Percentiles rank a stretch among this genome's conserved stretches.
phyloP scores from a whole-genome alignment of 2,888 invertebrate species.

The Conus canariensis region DNA sequence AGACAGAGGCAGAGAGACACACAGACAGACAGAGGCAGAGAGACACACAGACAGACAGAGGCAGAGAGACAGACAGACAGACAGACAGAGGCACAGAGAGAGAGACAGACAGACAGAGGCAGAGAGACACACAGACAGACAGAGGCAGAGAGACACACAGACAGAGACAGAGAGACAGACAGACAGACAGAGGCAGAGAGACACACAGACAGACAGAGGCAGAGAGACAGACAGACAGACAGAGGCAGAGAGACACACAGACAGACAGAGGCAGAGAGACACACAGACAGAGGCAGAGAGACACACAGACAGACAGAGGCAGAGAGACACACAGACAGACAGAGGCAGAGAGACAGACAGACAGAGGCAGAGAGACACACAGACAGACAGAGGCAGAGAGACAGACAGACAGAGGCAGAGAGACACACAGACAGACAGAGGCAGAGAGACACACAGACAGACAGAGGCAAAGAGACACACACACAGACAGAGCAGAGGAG shows the following conservation, averaged over 20 bases:
- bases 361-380: background rate
- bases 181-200: background rate
- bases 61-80: too few species aligned
- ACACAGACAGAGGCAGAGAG: background rate
- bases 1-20: background rate
- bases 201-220: background rate
- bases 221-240: background rate
- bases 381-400: too few species aligned
- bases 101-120: accelerated
- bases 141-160: background rate
- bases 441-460: background rate
- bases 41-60: background rate
- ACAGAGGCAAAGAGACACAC: background rate
- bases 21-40: background rate
- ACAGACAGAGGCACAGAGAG: too few species aligned
- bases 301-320: background rate
- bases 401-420: too few species aligned
- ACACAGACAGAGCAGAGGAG: background rate
- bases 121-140: too few species aligned
- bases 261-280: background rate
- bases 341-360: background rate
- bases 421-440: background rate
- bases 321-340: too few species aligned
- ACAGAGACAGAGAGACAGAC: too few species aligned
- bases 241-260: too few species aligned